Evolutionary conservation across 2,797 vertebrate species (phyloP), one percentile per base, ranked within the genome.

Genomic region (Chelidonichthys spinosus): DNA sequence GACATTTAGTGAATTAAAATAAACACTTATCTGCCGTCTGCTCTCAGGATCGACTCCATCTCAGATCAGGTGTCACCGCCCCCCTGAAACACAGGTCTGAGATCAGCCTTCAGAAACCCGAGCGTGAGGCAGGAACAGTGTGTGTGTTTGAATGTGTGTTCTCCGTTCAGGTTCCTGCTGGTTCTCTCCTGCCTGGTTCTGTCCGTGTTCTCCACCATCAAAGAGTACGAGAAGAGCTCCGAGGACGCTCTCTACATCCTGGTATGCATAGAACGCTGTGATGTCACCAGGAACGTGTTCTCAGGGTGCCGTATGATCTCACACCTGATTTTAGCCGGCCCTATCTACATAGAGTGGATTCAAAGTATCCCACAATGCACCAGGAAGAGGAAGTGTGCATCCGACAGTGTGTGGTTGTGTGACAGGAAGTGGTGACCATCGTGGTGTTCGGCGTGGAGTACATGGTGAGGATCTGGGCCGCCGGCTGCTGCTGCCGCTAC

Each of bases 391-490:
- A 37, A 56, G 53, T 15, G 32, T 15, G 36, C 53, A 55, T 4
- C 53, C 33, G 33, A 56, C n/a, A 43, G 39, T 17, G 39, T 66
- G 36, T 52, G 49, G 50, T 63, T 59, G 15, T 68, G 15, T 65
- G 6, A 2, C 94, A 99, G 98, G 98, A 99, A 93, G 97, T 99
- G 0, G 97, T 99, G 77, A 99, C 97, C 86, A 99, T 99, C 0
- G 98, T 99, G 89, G 98, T 99, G 72, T 99, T 99, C 0, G 98
- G 98, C 0, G 97, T 99, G 40, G 98, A 99, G 61, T 99, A 99
- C 89, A 97, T 97, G 0, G 98, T 99, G 76, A 94, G 98, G 79
- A 97, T 99, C 87, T 99, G 98, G 98, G 97, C 98, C 0, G 98
- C 98, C 0, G 98, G 98, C n/a, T 99, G 98, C 68, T 99, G 98